Base-by-base conservation (phyloP, 2,797 vertebrate genomes). In the Pipistrellus kuhlii region DNA sequence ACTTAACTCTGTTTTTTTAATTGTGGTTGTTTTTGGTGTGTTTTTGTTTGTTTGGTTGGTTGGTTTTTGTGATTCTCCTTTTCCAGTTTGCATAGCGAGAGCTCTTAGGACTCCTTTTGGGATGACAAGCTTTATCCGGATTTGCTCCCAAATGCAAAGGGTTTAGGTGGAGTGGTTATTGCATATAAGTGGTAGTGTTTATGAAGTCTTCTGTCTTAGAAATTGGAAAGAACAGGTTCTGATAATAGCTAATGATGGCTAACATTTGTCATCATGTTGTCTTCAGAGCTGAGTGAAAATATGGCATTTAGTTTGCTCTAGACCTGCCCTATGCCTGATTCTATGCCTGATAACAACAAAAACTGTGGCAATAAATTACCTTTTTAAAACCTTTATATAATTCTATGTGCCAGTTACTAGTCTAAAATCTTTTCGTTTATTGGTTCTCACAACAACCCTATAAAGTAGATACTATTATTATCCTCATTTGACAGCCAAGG, bases 191-290 rank as follows among this genome's bases (percentile, higher is more conserved):
- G 20, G 20, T 75, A 32, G n/a, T 80, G 8, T 69, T 89, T 69
- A 23, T 78, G 55, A 85, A 75, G 38, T 1, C 53, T 81, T 76
- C 27, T 64, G 27, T 78, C 64, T 90, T 51, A 71, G 41, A 73
- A 55, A 55, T 64, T 82, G 35, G 55, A 69, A 83, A 62, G n/a
- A 68, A 72, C 12, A 21, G 51, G 46, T 86, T 91, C 91, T 91
- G 21, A 41, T 86, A 51, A 85, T 48, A 69, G 57, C 18, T 75
- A 32, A n/a, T 30, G 41, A 32, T n/a, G 46, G 9, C 71, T 44
- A 68, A 90, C 85, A 71, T 68, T 90, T 78, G 35, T 83, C 80
- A 48, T 76, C 75, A 27, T 71, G 44, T 88, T 96, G 64, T 64
- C 18, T 59, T 95, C 53, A 59, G 20, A 72, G 75, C 35, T 88